These are phyloP conservation scores for Eueides isabella DNA, from an alignment of 1,140 invertebrate species.

Conservation along the genomic window DNA sequence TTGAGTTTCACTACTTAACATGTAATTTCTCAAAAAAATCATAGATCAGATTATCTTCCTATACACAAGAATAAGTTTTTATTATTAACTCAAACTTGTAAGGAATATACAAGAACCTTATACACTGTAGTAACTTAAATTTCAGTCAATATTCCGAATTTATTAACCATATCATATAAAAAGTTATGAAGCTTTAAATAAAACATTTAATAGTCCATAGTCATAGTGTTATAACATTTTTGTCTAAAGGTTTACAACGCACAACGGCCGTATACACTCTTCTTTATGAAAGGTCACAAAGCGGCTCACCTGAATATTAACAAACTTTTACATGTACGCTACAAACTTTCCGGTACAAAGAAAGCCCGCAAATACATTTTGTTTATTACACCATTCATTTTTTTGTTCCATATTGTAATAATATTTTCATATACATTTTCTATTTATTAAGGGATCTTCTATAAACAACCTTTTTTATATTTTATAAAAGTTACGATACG, in stretches of 20 bases:
- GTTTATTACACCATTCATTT: conserved; percentile 20
- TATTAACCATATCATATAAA: too few relatives aligned
- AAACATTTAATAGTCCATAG: too few relatives aligned
- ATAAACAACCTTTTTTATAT: background rate
- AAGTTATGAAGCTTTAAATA: too few relatives aligned
- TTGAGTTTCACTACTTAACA: too few relatives aligned
- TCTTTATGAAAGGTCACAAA: conserved; percentile 26
- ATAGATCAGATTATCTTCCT: too few relatives aligned
- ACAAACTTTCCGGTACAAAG: conserved; percentile 15
- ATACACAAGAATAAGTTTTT: too few relatives aligned
- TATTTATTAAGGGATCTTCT: background rate
- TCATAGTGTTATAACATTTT: background rate
- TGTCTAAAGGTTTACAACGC: background rate
- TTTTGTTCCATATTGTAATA: conserved; percentile 8
- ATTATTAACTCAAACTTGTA: too few relatives aligned
- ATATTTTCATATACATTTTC: background rate
- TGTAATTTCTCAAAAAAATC: too few relatives aligned
- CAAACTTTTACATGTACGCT: conserved; percentile 22
- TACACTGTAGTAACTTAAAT: too few relatives aligned
- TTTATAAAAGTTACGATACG: background rate
- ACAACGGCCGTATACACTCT: background rate
- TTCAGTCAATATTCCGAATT: too few relatives aligned
- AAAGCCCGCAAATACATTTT: conserved; percentile 19
- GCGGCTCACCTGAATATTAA: conserved; percentile 24
- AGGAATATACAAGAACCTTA: too few relatives aligned